Conservation (phyloP, 2,113 vertebrate species). For the Myocastor coypus region DNA sequence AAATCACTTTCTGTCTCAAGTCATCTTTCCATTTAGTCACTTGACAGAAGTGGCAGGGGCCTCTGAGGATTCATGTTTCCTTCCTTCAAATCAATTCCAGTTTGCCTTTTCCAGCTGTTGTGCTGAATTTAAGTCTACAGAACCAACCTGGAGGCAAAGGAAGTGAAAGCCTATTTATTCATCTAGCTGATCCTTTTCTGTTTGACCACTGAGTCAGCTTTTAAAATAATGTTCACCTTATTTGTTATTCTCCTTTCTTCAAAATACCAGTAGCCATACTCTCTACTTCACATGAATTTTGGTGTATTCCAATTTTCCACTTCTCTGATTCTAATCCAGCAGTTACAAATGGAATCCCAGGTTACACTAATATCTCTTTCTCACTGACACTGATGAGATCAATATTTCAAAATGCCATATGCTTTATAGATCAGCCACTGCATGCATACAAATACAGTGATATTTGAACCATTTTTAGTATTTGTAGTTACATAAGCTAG, state of each 20-base stretch:
- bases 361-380: conserved; percentile 86
- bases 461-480: conserved; percentile 76
- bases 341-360: conserved; percentile 87
- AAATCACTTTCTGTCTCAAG: neutral
- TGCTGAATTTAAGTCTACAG: neutral
- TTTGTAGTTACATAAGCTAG: conserved; percentile 65
- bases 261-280: conserved; percentile 81
- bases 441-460: conserved; percentile 81
- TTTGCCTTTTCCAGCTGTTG: conserved; percentile 38
- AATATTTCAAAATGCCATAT: conserved; percentile 89
- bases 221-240: conserved; percentile 78
- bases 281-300: conserved; percentile 86
- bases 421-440: conserved; percentile 86
- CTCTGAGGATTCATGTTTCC: neutral
- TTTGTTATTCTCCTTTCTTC: conserved; percentile 83
- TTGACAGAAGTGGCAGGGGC: neutral
- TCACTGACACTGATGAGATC: conserved; percentile 86
- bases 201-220: conserved; percentile 58
- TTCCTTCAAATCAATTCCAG: neutral
- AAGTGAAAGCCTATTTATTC: conserved; percentile 52
- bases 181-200: conserved; percentile 68
- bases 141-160: conserved; percentile 45
- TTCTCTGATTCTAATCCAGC: conserved; percentile 88
- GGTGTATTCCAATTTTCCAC: conserved; percentile 90
- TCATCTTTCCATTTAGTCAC: neutral